phyloP scores from a whole-genome alignment of 2,113 vertebrate genomes.

The Cyphomyrus plagiostoma region DNA sequence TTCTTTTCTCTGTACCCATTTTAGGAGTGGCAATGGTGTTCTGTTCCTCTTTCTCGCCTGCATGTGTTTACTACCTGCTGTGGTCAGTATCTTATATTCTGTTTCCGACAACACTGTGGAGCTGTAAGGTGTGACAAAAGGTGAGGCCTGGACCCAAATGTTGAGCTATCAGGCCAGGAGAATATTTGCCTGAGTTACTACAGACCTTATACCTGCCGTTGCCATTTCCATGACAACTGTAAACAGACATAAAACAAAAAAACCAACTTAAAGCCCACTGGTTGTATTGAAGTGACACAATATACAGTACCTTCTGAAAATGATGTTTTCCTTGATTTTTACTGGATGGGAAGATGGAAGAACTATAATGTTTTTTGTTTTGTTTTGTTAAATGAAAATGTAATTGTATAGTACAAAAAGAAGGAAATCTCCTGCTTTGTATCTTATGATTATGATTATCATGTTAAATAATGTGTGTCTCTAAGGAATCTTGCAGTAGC shows the following conservation, averaged over 20 bases:
- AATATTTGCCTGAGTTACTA: conserved; percentile 26
- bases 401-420: neutral
- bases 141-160: neutral
- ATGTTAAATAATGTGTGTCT: neutral
- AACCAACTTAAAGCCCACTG: neutral
- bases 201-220: conserved; percentile 35
- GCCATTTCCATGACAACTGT: conserved; percentile 31
- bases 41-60: conserved; percentile 62
- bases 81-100: conserved; percentile 86
- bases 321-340: neutral
- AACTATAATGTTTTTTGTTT: neutral
- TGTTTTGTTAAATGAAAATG: neutral
- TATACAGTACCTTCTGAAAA: no score
- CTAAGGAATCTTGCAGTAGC: neutral
- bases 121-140: conserved; percentile 56
- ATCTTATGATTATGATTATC: neutral
- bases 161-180: conserved; percentile 21
- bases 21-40: conserved; percentile 72
- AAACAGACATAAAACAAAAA: conserved; percentile 18
- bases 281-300: conserved; percentile 7
- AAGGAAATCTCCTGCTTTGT: neutral
- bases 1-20: conserved; percentile 6
- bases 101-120: conserved; percentile 81
- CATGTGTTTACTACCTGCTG: conserved; percentile 77
- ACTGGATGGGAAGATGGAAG: neutral